Evolutionary conservation across 2,113 vertebrate species (phyloP), one percentile per base, ranked within the genome.

Genomic region (Isichthys henryi): DNA sequence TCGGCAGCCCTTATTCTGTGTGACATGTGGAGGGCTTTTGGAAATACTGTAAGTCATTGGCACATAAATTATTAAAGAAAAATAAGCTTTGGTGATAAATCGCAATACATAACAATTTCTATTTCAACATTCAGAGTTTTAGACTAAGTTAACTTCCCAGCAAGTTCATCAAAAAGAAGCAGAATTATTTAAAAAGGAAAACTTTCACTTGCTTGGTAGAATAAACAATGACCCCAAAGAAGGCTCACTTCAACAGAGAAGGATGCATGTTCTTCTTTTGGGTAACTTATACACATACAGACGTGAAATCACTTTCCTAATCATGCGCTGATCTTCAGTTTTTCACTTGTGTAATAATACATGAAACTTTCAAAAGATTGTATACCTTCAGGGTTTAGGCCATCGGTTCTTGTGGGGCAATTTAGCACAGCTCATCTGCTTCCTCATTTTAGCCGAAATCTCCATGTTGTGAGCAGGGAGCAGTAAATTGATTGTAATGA

Each of bases 11-110:
- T 17, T 35, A 35, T 87, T 52, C n/a, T 53, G 15, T 9, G 5
- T 87, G 85, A 31, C 85, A 52, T 86, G 23, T 35, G 27, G 85
- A 35, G 27, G n/a, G 27, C 27, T 43, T 80, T 19, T 80, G 35
- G 31, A 80, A 80, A 84, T 87, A n/a, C n/a, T n/a, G n/a, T n/a
- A 53, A 52, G 31, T 53, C 27, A 53, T 35, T 5, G n/a, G 85
- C 50, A 53, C 50, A 87, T 53, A 53, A 87, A 87, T 48, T 87
- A 53, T 87, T 87, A 39, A 87, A 56, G 85, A 53, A 87, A 87
- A 53, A 87, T 35, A 56, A 87, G 50, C 48, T 53, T 35, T 35
- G 49, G 50, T 53, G n/a, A n/a, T 53, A 52, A 39, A 56, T 52
- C n/a, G 6, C 85, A 10, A 27, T 53, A 50, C 85, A 56, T 87